phyloP scores from a whole-genome alignment of 2,888 invertebrate genomes.

The Aricia artaxerxes region DNA sequence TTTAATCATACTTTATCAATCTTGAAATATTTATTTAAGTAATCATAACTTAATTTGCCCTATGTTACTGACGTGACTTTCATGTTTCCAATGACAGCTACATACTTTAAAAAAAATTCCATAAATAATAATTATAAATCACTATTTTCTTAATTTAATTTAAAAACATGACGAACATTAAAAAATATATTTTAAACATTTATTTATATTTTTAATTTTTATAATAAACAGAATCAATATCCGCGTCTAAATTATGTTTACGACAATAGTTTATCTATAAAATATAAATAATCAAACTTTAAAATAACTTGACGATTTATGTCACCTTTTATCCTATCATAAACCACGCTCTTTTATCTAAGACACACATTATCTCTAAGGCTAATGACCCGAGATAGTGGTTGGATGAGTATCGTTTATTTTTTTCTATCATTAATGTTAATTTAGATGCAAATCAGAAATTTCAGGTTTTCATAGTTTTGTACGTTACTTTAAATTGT shows the following conservation, averaged over 20 bases:
- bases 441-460: neutral
- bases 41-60: too few relatives aligned
- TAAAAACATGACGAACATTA: too few relatives aligned
- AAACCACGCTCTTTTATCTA: neutral
- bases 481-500: too few relatives aligned
- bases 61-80: too few relatives aligned
- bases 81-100: too few relatives aligned
- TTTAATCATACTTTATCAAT: too few relatives aligned
- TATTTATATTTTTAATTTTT: neutral
- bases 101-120: too few relatives aligned
- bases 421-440: conserved; percentile 1
- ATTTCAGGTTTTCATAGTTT: neutral
- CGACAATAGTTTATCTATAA: neutral
- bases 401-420: neutral
- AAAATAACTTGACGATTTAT: conserved; percentile 1
- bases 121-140: too few relatives aligned
- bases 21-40: too few relatives aligned
- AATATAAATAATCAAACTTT: neutral
- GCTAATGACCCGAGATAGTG: conserved; percentile 15
- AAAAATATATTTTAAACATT: too few relatives aligned
- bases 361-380: neutral
- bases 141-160: too few relatives aligned
- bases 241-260: neutral
- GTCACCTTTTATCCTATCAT: conserved; percentile 10
- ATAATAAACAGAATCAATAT: neutral